phyloP scores from a whole-genome alignment of 2,888 invertebrate species.

The Iphiclides podalirius region DNA sequence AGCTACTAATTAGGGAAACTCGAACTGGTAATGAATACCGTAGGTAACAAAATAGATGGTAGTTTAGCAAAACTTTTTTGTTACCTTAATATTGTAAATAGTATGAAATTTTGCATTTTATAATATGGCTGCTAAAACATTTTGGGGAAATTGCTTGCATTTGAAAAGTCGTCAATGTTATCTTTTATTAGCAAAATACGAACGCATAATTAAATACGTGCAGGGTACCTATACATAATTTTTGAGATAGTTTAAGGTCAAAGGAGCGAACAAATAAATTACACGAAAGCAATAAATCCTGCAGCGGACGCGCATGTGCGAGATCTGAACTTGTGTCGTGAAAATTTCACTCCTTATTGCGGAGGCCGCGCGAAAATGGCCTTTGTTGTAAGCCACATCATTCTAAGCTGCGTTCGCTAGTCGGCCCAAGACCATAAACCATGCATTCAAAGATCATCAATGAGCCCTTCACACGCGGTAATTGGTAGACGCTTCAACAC shows the following conservation, averaged over 20 bases:
- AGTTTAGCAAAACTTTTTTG: too few species aligned
- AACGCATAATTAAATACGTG: too few species aligned
- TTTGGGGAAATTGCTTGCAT: too few species aligned
- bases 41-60: too few species aligned
- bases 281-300: slow-evolving; percentile 17
- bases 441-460: slow-evolving; percentile 67
- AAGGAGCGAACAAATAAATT: slow-evolving; percentile 3
- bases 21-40: too few species aligned
- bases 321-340: slow-evolving; percentile 11
- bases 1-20: too few species aligned
- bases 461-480: slow-evolving; percentile 60
- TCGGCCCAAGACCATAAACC: slow-evolving; percentile 46
- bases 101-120: too few species aligned
- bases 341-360: slow-evolving; percentile 9
- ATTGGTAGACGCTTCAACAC: slow-evolving; percentile 63
- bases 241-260: background rate
- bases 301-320: background rate
- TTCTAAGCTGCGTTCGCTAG: background rate
- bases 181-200: background rate
- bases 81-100: too few species aligned
- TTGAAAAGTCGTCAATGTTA: too few species aligned
- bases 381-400: slow-evolving; percentile 12
- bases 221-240: too few species aligned
- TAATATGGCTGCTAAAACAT: too few species aligned
- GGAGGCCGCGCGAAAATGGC: slow-evolving; percentile 6